A percentile compares a stretch with the other conserved stretches of the same genome.
Conservation (phyloP, 92 coral and sea anemone species). For the Virgularia gustaviana region DNA sequence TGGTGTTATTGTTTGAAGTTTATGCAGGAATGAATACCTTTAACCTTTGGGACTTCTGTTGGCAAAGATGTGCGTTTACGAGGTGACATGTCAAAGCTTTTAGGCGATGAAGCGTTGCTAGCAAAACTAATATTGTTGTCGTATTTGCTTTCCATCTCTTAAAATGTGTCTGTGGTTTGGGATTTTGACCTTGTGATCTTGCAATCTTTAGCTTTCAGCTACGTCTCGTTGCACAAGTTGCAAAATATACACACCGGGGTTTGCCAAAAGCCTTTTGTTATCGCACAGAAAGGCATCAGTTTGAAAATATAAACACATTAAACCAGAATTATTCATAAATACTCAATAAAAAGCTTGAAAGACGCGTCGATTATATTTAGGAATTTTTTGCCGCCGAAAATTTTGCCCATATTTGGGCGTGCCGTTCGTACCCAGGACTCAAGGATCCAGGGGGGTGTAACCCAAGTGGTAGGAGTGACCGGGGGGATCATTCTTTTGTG, state of each 20-base stretch:
- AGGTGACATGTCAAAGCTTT: slow-evolving; percentile 12
- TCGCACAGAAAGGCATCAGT: not conserved
- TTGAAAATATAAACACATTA: not conserved
- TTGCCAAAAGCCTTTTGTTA: not conserved
- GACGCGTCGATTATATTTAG: not conserved
- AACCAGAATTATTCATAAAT: not conserved
- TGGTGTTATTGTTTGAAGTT: too few relatives aligned
- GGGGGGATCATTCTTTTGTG: too few relatives aligned
- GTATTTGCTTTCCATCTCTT: slow-evolving; percentile 9
- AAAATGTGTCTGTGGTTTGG: too few relatives aligned
- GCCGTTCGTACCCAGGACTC: not conserved
- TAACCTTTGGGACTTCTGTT: not conserved
- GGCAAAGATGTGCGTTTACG: slow-evolving; percentile 23
- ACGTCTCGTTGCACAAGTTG: not conserved
- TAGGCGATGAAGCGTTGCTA: too few relatives aligned
- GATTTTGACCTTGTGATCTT: not conserved
- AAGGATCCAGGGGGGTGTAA: not conserved
- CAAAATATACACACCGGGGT: not conserved
- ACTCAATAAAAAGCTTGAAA: slow-evolving; percentile 18
- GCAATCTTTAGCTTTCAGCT: not conserved
- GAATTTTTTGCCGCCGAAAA: slow-evolving; percentile 36
- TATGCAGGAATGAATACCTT: not conserved
- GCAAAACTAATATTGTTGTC: slow-evolving; percentile 7
- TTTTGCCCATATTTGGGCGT: not conserved
- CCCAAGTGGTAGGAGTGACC: not conserved